Evolutionary conservation across 2,797 vertebrate species (phyloP), one percentile per base, ranked within the genome.

Genomic region (Nyctalus aviator): DNA sequence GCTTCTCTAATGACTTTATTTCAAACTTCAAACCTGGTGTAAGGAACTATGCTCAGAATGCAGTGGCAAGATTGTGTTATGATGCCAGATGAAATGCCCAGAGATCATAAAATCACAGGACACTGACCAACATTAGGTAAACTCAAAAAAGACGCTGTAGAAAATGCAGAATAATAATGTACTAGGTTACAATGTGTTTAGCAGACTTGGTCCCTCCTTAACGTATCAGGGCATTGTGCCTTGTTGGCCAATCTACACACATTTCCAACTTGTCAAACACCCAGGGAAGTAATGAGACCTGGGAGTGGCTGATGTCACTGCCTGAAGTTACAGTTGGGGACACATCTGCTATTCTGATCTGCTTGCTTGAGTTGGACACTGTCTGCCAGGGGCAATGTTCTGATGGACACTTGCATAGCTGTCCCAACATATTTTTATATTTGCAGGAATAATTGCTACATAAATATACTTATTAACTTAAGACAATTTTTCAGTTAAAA

Each of bases 311-410:
- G 46, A 9, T 7, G 21, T 27, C 79, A 13, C 18, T 12, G 27
- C 13, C n/a, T 3, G 27, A 81, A 9, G 35, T 55, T 15, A 9
- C 4, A 5, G 20, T 8, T 17, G 32, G 44, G 4, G 25, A 10
- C 1, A 7, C 1, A 3, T 9, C 50, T 64, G 27, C 8, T 20
- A 25, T 18, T 35, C 79, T 76, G 46, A 21, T 30, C 73, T 44
- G 12, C 7, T 14, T 6, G 30, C 2, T 3, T 53, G 69, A 75
- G 4, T 59, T 5, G 1, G 44, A 12, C 4, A 25, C 5, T 0
- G 1, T 35, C 48, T 1, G 2, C 11, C 48, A 15, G 1, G 13
- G 23, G 25, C 18, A 8, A 3, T 8, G 0, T 21, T 27, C 25
- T 6, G 6, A 41, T 4, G 35, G 13, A 72, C 6, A 50, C 66